A percentile compares a stretch with the other conserved stretches of the same genome.
Evolutionary conservation across 1,140 invertebrate species (phyloP).

Genomic region (Papilio polytes): DNA sequence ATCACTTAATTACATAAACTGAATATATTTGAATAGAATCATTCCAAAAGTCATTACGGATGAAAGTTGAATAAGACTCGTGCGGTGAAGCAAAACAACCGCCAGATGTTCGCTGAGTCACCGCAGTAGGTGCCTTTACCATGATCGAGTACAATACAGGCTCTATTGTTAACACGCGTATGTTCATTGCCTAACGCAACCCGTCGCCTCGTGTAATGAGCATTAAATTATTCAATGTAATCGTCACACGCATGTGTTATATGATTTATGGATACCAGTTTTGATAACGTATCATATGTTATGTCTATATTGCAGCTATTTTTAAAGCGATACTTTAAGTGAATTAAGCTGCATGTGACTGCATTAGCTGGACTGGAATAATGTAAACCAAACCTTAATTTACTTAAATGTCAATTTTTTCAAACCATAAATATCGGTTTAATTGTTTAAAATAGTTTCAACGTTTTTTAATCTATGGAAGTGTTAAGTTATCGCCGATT

Average conservation of each 20-base stretch:
- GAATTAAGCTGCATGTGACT: background rate
- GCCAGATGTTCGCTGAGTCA: slow-evolving; percentile 74
- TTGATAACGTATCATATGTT: slow-evolving; percentile 12
- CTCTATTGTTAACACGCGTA: slow-evolving; percentile 48
- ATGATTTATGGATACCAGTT: slow-evolving; percentile 32
- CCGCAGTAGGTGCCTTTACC: slow-evolving; percentile 57
- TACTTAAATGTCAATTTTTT: too few relatives aligned
- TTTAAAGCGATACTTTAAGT: background rate
- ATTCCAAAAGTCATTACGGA: slow-evolving; percentile 22
- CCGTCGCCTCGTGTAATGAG: slow-evolving; percentile 27
- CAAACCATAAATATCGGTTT: too few relatives aligned
- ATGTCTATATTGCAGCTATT: background rate
- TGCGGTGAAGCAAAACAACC: slow-evolving; percentile 59
- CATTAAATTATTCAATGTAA: slow-evolving; percentile 29
- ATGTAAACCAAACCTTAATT: too few relatives aligned
- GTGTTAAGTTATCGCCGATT: background rate
- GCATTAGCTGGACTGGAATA: too few relatives aligned
- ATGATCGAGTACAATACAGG: slow-evolving; percentile 49
- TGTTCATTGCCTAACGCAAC: slow-evolving; percentile 43
- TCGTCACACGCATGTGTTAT: slow-evolving; percentile 33
- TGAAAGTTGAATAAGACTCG: slow-evolving; percentile 22
- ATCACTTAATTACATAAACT: background rate
- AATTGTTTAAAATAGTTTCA: background rate
- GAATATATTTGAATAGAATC: background rate
- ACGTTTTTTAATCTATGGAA: background rate